Evolutionary conservation across 2,888 invertebrate genomes (phyloP).

Genomic region (Zele albiditarsus): DNA sequence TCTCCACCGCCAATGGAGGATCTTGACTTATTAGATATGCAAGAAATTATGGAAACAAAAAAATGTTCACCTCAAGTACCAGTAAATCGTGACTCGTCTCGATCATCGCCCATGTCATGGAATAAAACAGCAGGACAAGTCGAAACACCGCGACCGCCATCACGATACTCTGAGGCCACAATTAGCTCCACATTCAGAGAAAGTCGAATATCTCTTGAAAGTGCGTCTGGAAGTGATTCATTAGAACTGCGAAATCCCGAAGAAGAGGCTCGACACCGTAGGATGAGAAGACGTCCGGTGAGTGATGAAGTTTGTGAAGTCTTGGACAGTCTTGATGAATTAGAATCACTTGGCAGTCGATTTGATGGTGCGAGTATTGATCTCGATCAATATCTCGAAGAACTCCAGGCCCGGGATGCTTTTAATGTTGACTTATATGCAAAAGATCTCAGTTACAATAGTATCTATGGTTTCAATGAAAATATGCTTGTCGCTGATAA

Average conservation of each 20-base stretch:
- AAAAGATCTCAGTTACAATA: conserved; percentile 66
- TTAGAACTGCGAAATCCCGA: conserved; percentile 76
- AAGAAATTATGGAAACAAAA: conserved; percentile 63
- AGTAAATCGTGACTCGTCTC: conserved; percentile 59
- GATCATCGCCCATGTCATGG: conserved; percentile 62
- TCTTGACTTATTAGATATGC: conserved; percentile 77
- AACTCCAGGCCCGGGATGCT: conserved; percentile 76
- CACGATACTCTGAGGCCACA: conserved; percentile 62
- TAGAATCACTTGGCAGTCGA: conserved; percentile 77
- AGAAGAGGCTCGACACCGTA: conserved; percentile 76
- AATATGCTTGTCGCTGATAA: conserved; percentile 61
- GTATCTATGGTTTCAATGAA: conserved; percentile 67
- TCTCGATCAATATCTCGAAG: conserved; percentile 80
- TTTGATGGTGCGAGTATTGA: conserved; percentile 78
- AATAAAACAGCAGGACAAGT: conserved; percentile 59
- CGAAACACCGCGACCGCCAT: conserved; percentile 60
- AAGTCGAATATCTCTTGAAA: conserved; percentile 64
- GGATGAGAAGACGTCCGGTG: conserved; percentile 82
- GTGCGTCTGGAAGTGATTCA: conserved; percentile 72
- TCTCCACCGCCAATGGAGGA: conserved; percentile 84
- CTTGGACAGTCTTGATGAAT: conserved; percentile 78
- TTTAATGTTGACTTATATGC: conserved; percentile 70
- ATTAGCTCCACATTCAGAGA: conserved; percentile 63
- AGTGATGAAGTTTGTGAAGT: conserved; percentile 78
- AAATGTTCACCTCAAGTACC: conserved; percentile 72